Evolutionary conservation across 2,797 vertebrate species (phyloP), one percentile per base, ranked within the genome.

Genomic region (Cheirogaleus major): DNA sequence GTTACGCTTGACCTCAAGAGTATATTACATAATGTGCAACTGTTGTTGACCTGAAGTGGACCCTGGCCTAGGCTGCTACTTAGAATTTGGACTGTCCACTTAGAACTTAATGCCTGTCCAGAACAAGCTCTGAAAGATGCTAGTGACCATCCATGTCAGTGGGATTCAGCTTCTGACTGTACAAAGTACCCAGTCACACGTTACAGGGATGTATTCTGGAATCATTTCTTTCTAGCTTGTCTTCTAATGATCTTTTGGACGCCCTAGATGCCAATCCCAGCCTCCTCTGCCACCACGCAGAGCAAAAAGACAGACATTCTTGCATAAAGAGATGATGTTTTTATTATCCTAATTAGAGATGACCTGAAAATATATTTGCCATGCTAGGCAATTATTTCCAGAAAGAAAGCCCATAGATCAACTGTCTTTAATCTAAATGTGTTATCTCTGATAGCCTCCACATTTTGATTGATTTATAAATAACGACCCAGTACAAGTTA

Each of bases 291-390:
- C 45, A 50, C 65, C 63, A 76, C 1, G 20, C 76, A 85, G 11
- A 82, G 41, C 32, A 55, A 79, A 86, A 92, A 95, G 59, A 83
- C 48, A 95, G 52, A 52, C 88, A 84, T 82, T 91, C 91, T 82
- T 63, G 2, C 50, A n/a, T 9, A 69, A 17, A 45, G 43, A 95
- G 38, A 88, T 90, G 90, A 95, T 0, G 2, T 89, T 90, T 96
- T 96, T 70, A 48, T 92, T 91, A 65, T 69, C 81, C 82, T 82
- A 89, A 95, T 87, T 91, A 97, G 45, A 97, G 69, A 45, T 63
- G 67, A 95, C 84, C 81, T 78, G 57, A 97, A 95, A 95, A 96
- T 92, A 96, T 88, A 95, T 95, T 52, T 88, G 55, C 59, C 84
- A 22, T 55, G 45, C 81, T 41, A 52, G 92, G 55, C 96, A 92